Base-by-base conservation (phyloP, 2,888 invertebrate genomes). In the Eilema depressum region DNA sequence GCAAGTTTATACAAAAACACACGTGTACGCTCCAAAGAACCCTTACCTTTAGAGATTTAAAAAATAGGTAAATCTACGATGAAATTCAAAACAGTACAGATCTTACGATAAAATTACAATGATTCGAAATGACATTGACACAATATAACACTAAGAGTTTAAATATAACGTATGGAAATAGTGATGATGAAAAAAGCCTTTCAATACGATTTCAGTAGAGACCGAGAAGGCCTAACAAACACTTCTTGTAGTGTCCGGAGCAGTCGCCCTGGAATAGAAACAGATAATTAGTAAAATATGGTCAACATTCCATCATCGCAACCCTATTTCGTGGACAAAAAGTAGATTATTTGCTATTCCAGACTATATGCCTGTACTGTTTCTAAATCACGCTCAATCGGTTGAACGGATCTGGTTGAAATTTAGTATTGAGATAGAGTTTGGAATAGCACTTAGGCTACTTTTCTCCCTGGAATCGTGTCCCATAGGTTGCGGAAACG, bases 241-340 rank as follows among this genome's bases (percentile, higher is more conserved):
- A 97, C 87, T 98, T 98, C 91, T 98, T 98, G 95, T 98, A 98
- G 88, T 98, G 97, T 37, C 98, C 98, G 65, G 98, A 97, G 79
- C 97, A 97, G 84, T 98, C 98, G 37, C 96, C 97, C 97, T 98
- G 93, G 10, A 86, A 97, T 93, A 14, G 79, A 83, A 85, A 60
- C 11, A 17, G 11, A n/a, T 1, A 59, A 59, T 59, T 59, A 59
- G 59, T 25, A 57, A 41, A 41, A 33, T 53, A n/a, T 53, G 53
- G n/a, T 53, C 10, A 41, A 37, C 1, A 37, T 33, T 33, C 4
- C 33, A n/a, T n/a, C n/a, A n/a, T 33, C 7, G 33, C 33, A 33
- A 33, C 8, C 33, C 33, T 33, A 33, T 33, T 33, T 33, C 33
- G 8, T 7, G 33, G 33, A 33, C 8, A 33, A 33, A n/a, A 33